Evolutionary conservation across 35 echinoderm and acorn worm genomes (phyloP), one percentile per base, ranked within the genome.

Genomic region (Ophioderma brevispina): DNA sequence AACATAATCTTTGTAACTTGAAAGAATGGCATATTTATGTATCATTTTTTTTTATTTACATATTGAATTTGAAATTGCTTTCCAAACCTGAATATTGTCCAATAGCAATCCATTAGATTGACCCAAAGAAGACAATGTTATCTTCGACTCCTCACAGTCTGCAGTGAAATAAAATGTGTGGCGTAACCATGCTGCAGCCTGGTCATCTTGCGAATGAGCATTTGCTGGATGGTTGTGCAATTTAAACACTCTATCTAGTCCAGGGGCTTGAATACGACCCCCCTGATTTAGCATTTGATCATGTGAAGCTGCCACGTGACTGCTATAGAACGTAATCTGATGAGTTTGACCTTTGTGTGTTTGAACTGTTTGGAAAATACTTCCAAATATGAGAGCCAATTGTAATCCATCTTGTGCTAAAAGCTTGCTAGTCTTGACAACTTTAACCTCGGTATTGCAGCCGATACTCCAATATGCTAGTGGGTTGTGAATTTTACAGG

Each of bases 91-190:
- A 31, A 83, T 33, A 18, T 56, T 83, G 33, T 83, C 81, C 23
- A 83, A 14, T 43, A 83, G 28, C 17, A 83, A 32, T 83, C 84
- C 84, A 86, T 86, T 86, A 0, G 31, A 76, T 37, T 17, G 15
- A 0, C 86, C 86, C 13, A 88, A 6, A 25, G 86, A 79, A 40
- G 64, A 76, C 19, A 88, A 78, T 19, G 5, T 78, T 23, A 88
- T 37, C 0, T 0, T 46, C 43, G 86, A 77, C 28, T 77, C 15
- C 78, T 40, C 75, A 14, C 38, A 37, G 32, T 25, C 37, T 75
- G 86, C 86, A n/a, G 76, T 88, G 75, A 88, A 88, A 77, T 78
- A 88, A 33, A 77, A 46, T 21, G 36, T 76, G 10, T 88, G 64
- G 28, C 76, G 35, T 11, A 78, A 75, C 86, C 86, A 88, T 78